phyloP scores from a whole-genome alignment of 37 sponge, comb jelly and placozoan species.

The Geodia barretti region DNA sequence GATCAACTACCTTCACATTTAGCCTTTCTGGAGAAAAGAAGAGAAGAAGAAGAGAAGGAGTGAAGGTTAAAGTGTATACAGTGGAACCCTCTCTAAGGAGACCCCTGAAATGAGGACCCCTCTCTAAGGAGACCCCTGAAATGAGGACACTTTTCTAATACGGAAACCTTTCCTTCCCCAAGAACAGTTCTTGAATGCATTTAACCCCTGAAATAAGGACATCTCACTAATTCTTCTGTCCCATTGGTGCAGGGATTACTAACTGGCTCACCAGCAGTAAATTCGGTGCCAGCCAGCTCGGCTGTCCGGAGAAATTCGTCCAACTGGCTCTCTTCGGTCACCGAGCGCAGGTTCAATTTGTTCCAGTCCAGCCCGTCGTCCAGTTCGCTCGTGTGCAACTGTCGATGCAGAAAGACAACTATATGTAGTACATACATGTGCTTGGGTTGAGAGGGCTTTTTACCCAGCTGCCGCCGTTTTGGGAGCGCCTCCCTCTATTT shows the following conservation, averaged over 20 bases:
- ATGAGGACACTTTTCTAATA: too few relatives aligned
- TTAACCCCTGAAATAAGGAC: too few relatives aligned
- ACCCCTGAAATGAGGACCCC: too few relatives aligned
- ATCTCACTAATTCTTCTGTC: too few relatives aligned
- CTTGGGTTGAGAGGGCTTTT: neutral
- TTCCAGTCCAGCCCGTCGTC: constrained; percentile 80
- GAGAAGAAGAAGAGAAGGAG: neutral
- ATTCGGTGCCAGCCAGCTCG: constrained; percentile 89
- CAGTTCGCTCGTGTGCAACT: constrained; percentile 86
- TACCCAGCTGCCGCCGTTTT: constrained; percentile 30
- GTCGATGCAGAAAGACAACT: neutral
- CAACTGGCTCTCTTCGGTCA: constrained; percentile 84
- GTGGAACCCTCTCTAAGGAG: too few relatives aligned
- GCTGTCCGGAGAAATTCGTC: constrained; percentile 92
- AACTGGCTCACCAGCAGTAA: constrained; percentile 70
- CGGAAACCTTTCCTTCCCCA: too few relatives aligned
- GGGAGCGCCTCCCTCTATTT: constrained; percentile 14
- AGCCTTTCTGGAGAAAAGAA: constrained; percentile 67
- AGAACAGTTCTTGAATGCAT: neutral
- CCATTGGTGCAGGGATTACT: neutral
- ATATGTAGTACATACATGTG: neutral
- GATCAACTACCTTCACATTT: constrained; percentile 74
- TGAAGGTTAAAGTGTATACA: too few relatives aligned
- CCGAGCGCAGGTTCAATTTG: constrained; percentile 70
- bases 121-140: too few relatives aligned